Evolutionary conservation across 2,888 invertebrate species (phyloP).

Genomic region (Urechis unicinctus): DNA sequence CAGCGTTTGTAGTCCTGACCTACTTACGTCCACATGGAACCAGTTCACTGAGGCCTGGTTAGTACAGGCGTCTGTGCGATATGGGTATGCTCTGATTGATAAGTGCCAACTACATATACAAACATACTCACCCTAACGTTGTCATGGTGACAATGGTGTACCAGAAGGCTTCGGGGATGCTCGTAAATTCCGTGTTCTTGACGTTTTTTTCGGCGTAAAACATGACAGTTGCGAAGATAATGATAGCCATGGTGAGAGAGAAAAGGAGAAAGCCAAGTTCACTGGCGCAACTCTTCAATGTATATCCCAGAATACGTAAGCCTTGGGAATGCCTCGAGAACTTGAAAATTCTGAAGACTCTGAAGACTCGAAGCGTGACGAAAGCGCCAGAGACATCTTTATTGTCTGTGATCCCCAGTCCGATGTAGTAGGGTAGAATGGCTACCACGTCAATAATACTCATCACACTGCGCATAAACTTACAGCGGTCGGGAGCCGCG

Average conservation of each 20-base stretch:
- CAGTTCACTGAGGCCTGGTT: too few species aligned
- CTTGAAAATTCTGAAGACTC: slow-evolving; percentile 99
- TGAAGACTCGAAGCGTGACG: slow-evolving; percentile 95
- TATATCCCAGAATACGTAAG: slow-evolving; percentile 95
- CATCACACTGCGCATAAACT: slow-evolving; percentile 97
- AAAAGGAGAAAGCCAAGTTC: slow-evolving; percentile 99
- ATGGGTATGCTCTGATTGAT: too few species aligned
- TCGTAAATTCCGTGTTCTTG: slow-evolving; percentile 92
- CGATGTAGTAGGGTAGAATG: slow-evolving; percentile 97
- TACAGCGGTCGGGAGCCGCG: slow-evolving; percentile 96
- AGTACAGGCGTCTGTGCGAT: too few species aligned
- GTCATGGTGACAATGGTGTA: slow-evolving; percentile 99
- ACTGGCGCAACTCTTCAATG: slow-evolving; percentile 96
- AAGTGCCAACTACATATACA: neutral
- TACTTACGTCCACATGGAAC: too few species aligned
- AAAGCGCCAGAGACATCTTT: slow-evolving; percentile 99
- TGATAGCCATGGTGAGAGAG: slow-evolving; percentile 99
- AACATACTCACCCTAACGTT: slow-evolving; percentile 77
- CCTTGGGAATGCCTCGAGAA: slow-evolving; percentile 99
- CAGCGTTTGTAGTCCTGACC: too few species aligned
- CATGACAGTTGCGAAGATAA: slow-evolving; percentile 99
- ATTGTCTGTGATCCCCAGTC: slow-evolving; percentile 86
- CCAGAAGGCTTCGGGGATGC: slow-evolving; percentile 99
- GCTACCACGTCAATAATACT: slow-evolving; percentile 99
- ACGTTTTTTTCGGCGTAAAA: slow-evolving; percentile 99